phyloP scores from a whole-genome alignment of 2,888 invertebrate genomes.

The Gastracanthus pulcherrimus region DNA sequence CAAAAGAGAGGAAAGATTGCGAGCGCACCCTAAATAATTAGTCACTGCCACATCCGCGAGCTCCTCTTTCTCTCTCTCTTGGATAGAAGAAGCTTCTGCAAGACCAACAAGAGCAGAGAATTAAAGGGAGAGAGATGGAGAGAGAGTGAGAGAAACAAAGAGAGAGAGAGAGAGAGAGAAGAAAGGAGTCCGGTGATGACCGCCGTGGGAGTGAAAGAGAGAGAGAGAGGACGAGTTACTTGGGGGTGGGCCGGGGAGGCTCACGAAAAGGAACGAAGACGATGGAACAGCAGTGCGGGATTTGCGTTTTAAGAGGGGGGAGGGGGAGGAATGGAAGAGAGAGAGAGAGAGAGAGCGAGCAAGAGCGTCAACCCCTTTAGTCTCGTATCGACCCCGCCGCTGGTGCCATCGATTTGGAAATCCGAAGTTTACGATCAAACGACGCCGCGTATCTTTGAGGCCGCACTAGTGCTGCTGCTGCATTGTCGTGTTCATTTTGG shows the following conservation, averaged over 20 bases:
- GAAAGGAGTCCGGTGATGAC: constrained; percentile 5
- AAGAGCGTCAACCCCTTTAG: constrained; percentile 38
- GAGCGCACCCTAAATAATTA: constrained; percentile 75
- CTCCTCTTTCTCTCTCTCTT: constrained; percentile 27
- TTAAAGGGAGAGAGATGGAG: constrained; percentile 25
- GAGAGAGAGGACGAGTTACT: constrained; percentile 13
- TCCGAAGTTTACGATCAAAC: constrained; percentile 49
- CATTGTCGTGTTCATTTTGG: constrained; percentile 39
- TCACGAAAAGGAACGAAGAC: neutral
- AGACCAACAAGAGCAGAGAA: constrained; percentile 17
- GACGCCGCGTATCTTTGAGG: constrained; percentile 31
- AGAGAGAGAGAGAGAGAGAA: constrained; percentile 32
- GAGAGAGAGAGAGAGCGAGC: neutral
- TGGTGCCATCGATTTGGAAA: constrained; percentile 31
- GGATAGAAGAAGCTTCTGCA: constrained; percentile 47
- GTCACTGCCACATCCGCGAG: constrained; percentile 73
- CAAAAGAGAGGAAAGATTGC: constrained; percentile 58
- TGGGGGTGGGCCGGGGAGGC: neutral
- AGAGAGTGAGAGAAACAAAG: constrained; percentile 49
- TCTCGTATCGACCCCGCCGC: constrained; percentile 18
- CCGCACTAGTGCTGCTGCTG: neutral
- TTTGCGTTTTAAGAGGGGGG: too few species aligned
- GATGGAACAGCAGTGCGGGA: neutral
- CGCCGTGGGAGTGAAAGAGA: neutral
- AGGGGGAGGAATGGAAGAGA: too few species aligned